Conservation (phyloP, 2,888 invertebrate genomes). For the Zhuqinia jingwanae region DNA sequence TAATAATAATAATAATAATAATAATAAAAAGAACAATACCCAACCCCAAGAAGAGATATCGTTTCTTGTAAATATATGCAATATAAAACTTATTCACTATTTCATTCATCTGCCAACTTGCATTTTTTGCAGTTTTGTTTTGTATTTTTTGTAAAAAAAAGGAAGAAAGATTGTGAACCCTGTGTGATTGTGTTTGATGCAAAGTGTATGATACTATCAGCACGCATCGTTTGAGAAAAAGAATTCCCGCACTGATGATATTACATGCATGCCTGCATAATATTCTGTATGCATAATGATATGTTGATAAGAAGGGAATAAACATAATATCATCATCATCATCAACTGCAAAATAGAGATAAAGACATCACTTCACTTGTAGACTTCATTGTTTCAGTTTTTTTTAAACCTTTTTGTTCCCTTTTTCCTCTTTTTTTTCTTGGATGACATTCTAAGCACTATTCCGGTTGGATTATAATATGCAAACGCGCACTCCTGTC, state of each 20-base stretch:
- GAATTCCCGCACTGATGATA: not conserved
- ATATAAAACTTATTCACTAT: no score
- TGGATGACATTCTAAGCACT: no score
- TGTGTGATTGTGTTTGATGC: not conserved
- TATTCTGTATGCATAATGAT: conserved; percentile 7
- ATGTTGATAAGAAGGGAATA: conserved; percentile 15
- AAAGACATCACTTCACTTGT: not conserved
- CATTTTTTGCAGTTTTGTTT: conserved; percentile 10
- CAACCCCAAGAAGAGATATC: not conserved
- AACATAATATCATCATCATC: no score
- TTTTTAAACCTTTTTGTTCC: no score
- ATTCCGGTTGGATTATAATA: no score
- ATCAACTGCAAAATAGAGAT: no score
- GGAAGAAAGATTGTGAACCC: no score
- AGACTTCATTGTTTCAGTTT: not conserved
- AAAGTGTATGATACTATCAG: not conserved
- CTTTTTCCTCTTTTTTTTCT: not conserved
- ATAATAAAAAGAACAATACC: conserved; percentile 11
- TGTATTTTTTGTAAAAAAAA: conserved; percentile 24
- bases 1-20: not conserved
- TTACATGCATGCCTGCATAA: conserved; percentile 21
- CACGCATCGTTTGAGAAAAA: not conserved
- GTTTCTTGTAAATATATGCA: no score
- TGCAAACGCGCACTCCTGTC: no score
- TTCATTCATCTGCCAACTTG: conserved; percentile 41